phyloP scores from a whole-genome alignment of 2,113 vertebrate species.

The Laticauda laticaudata region DNA sequence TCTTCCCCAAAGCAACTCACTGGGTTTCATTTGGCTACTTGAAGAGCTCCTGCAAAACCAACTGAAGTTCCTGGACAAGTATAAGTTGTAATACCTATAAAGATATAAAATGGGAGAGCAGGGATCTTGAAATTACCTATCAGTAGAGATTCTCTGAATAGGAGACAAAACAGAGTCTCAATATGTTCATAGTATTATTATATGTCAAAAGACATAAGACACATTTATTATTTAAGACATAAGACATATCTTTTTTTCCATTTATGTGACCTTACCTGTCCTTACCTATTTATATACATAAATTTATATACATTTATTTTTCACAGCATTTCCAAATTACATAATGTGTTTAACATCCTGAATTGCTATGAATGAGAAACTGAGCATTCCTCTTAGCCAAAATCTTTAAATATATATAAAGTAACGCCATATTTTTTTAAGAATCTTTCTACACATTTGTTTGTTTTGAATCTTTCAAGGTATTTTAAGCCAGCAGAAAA shows the following conservation, averaged over 20 bases:
- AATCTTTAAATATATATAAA: background rate
- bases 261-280: background rate
- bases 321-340: background rate
- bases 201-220: background rate
- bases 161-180: background rate
- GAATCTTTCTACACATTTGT: background rate
- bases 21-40: background rate
- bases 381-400: background rate
- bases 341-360: background rate
- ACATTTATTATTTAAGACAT: no score
- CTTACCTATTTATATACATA: background rate
- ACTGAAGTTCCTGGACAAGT: background rate
- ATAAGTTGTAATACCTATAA: background rate
- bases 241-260: background rate
- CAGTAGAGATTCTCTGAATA: no score
- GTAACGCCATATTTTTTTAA: background rate
- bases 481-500: background rate
- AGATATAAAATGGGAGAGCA: background rate
- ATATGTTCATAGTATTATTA: background rate
- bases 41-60: background rate
- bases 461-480: background rate
- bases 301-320: background rate
- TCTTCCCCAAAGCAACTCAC: background rate
- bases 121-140: background rate
- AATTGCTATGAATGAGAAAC: background rate